Evolutionary conservation across 2,888 invertebrate genomes (phyloP).

Genomic region (Rhimphoctona megacephalus): DNA sequence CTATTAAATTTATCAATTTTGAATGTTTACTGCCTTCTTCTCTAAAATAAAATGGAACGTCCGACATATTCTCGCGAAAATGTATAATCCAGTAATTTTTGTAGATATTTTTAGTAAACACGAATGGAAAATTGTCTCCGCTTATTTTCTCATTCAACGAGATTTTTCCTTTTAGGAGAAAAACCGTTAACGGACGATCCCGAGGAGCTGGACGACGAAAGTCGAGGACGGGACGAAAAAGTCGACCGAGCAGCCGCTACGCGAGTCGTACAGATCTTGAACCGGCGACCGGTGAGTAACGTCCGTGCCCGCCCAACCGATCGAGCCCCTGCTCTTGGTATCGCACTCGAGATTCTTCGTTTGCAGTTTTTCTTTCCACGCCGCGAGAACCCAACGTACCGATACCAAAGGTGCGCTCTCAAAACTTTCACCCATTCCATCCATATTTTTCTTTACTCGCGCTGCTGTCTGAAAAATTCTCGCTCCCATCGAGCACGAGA

Average conservation of each 20-base stretch:
- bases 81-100: not conserved
- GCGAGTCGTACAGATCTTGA: not conserved
- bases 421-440: constrained; percentile 13
- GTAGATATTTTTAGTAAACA: not conserved
- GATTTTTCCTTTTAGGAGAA: not conserved
- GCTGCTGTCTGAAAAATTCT: not conserved
- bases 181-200: not conserved
- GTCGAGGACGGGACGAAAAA: not conserved
- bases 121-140: not conserved
- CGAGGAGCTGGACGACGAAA: not conserved
- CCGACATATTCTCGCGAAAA: too few relatives aligned
- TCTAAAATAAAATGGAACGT: too few relatives aligned
- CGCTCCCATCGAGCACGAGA: constrained; percentile 1
- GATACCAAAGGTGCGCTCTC: constrained; percentile 13
- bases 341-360: constrained; percentile 13
- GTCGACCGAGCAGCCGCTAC: constrained; percentile 2
- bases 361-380: not conserved
- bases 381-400: constrained; percentile 15
- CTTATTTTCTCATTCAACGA: too few relatives aligned
- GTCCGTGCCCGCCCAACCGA: not conserved
- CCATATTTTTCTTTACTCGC: not conserved
- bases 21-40: too few relatives aligned
- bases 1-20: too few relatives aligned
- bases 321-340: not conserved
- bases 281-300: constrained; percentile 15